Percentiles rank a stretch among this genome's conserved stretches.
Evolutionary conservation across 2,888 invertebrate species (phyloP).

Genomic region (Hyles lineata): DNA sequence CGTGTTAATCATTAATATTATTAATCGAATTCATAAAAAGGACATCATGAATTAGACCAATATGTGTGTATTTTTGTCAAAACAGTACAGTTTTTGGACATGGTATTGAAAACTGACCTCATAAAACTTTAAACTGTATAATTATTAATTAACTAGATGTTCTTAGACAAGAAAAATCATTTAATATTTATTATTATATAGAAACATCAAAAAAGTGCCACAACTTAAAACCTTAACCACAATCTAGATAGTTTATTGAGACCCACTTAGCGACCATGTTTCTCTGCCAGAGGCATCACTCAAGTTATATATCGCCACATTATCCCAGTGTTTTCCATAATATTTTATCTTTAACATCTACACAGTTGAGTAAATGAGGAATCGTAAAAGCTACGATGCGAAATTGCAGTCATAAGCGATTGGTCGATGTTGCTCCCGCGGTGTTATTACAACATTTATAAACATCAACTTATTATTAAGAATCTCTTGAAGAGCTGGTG

Average conservation of each 20-base stretch:
- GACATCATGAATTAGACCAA: too few species aligned
- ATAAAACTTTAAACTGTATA: too few species aligned
- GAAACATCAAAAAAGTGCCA: not conserved
- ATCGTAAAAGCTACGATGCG: slow-evolving; percentile 20
- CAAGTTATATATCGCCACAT: not conserved
- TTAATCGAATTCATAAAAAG: too few species aligned
- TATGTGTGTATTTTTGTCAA: too few species aligned
- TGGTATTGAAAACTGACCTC: too few species aligned
- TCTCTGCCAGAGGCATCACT: not conserved
- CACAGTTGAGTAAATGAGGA: slow-evolving; percentile 7
- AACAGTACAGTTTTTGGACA: too few species aligned
- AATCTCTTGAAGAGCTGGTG: not conserved
- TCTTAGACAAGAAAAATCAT: too few species aligned
- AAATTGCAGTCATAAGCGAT: slow-evolving; percentile 17
- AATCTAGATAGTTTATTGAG: not conserved
- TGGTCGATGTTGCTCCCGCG: not conserved
- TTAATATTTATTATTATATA: not conserved
- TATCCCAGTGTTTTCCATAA: not conserved
- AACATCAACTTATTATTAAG: not conserved
- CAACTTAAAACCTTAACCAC: not conserved
- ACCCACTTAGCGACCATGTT: not conserved
- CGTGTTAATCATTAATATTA: too few species aligned
- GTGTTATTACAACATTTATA: slow-evolving; percentile 4
- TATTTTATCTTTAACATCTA: not conserved
- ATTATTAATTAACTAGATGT: too few species aligned